Evolutionary conservation across 2,797 vertebrate species (phyloP).

Genomic region (Gobionotothen gibberifrons): DNA sequence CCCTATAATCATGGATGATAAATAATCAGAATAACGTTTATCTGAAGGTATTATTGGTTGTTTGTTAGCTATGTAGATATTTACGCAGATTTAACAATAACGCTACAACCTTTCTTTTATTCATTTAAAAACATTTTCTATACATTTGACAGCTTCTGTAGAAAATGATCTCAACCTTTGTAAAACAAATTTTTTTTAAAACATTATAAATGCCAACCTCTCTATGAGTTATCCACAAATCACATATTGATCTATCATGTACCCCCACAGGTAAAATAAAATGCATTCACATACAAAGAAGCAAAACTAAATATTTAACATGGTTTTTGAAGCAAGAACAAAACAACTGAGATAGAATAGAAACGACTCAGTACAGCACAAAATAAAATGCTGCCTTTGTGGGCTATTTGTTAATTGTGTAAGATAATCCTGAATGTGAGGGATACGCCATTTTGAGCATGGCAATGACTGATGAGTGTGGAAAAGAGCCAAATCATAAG

Average conservation of each 20-base stretch:
- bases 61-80: background rate
- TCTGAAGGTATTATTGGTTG: background rate
- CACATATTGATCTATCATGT: background rate
- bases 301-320: slow-evolving; percentile 16
- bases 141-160: background rate
- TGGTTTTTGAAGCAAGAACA: slow-evolving; percentile 16
- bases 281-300: slow-evolving; percentile 11
- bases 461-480: slow-evolving; percentile 71
- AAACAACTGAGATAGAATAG: slow-evolving; percentile 34
- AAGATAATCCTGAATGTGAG: slow-evolving; percentile 70
- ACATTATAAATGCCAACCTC: background rate
- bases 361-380: slow-evolving; percentile 43
- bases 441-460: slow-evolving; percentile 76
- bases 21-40: too few relatives aligned
- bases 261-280: background rate
- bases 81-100: background rate
- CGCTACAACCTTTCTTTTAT: background rate
- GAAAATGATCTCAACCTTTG: background rate
- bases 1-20: background rate
- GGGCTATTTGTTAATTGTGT: slow-evolving; percentile 67
- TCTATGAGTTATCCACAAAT: background rate
- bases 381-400: slow-evolving; percentile 51
- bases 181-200: too few relatives aligned
- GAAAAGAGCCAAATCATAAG: slow-evolving; percentile 70
- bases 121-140: background rate